Evolutionary conservation across 2,888 invertebrate genomes (phyloP).

Genomic region (Lottia scabra): DNA sequence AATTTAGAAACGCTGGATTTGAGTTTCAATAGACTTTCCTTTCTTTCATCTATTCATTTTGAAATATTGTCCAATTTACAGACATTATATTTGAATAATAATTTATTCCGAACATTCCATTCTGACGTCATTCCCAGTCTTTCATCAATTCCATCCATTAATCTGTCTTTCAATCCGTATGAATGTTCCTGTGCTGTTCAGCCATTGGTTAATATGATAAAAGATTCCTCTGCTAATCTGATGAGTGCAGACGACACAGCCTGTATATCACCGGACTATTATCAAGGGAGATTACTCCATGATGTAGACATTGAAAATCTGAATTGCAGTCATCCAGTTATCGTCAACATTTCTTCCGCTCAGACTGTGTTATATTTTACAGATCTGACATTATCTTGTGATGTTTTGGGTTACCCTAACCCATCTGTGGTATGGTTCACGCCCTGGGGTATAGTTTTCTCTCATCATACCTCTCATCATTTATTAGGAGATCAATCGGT

Average conservation of each 20-base stretch:
- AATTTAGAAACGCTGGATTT: conserved; percentile 37
- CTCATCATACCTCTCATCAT: conserved; percentile 28
- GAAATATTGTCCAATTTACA: conserved; percentile 32
- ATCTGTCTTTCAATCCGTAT: conserved; percentile 48
- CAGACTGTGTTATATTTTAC: conserved; percentile 25
- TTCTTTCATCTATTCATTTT: conserved; percentile 40
- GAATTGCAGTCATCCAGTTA: conserved; percentile 43
- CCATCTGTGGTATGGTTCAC: conserved; percentile 55
- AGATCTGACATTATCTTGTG: conserved; percentile 42
- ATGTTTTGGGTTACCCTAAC: conserved; percentile 37
- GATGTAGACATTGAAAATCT: conserved; percentile 28
- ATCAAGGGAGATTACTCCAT: conserved; percentile 29
- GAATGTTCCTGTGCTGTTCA: conserved; percentile 56
- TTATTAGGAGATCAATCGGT: conserved; percentile 22
- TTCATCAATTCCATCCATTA: conserved; percentile 27
- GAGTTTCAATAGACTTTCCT: conserved; percentile 36
- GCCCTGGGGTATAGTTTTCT: conserved; percentile 50
- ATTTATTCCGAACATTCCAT: conserved; percentile 33
- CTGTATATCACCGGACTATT: conserved; percentile 38
- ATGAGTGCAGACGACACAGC: conserved; percentile 23
- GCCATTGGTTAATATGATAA: conserved; percentile 30
- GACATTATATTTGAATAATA: conserved; percentile 41
- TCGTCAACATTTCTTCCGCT: conserved; percentile 25
- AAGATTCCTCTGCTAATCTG: conserved; percentile 22
- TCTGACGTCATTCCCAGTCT: conserved; percentile 24